These are phyloP conservation scores for Penaeus monodon DNA, from an alignment of 2,888 invertebrate species.

Conservation along the genomic window DNA sequence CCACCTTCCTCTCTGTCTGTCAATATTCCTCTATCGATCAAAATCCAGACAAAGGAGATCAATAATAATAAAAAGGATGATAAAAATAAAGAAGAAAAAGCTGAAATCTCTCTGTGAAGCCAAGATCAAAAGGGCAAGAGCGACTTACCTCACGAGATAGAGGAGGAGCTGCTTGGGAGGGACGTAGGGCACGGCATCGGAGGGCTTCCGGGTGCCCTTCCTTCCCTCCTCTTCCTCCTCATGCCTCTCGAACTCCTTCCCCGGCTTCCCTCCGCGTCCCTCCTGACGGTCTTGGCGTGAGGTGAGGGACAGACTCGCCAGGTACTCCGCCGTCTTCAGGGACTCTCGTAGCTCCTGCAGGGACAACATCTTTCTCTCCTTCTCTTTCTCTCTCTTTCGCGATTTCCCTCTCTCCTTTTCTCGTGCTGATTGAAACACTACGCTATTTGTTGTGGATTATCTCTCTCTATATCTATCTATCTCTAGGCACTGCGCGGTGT, in stretches of 20 bases:
- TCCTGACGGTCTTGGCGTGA: constrained; percentile 32
- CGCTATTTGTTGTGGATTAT: background rate
- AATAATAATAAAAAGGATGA: too few species aligned
- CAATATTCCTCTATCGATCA: too few species aligned
- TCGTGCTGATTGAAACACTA: background rate
- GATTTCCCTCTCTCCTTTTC: background rate
- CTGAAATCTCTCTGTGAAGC: background rate
- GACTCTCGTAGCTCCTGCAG: constrained; percentile 58
- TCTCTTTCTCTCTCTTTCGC: background rate
- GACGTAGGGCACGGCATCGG: constrained; percentile 72
- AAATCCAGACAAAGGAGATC: too few species aligned
- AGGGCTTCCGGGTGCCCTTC: background rate
- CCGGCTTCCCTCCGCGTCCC: background rate
- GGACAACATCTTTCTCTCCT: constrained; percentile 27
- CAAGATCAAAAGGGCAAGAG: background rate
- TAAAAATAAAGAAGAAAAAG: too few species aligned
- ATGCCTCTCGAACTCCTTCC: background rate
- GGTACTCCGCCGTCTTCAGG: constrained; percentile 58
- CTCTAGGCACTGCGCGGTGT: background rate
- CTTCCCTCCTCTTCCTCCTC: background rate
- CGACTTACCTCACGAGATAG: constrained; percentile 77
- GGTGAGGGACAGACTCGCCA: constrained; percentile 57
- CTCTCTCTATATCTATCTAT: background rate
- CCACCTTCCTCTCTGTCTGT: too few species aligned
- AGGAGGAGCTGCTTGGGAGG: constrained; percentile 77